These are phyloP conservation scores for Riptortus pedestris DNA, from an alignment of 1,140 invertebrate genomes.

Conservation along the genomic window DNA sequence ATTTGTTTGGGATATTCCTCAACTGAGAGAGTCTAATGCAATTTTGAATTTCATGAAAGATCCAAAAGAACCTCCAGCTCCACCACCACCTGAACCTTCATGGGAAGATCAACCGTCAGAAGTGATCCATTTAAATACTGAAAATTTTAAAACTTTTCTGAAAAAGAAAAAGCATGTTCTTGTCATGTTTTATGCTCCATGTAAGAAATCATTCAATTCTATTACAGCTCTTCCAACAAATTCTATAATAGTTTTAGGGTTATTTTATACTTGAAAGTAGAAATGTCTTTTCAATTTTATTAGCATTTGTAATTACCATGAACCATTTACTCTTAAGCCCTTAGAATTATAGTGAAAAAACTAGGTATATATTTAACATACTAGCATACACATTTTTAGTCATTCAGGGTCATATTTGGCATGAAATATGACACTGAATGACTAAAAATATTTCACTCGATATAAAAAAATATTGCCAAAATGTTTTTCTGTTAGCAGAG, in stretches of 20 bases:
- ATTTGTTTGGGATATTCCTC: constrained; percentile 60
- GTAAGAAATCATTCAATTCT: constrained; percentile 54
- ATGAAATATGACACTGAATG: too few species aligned
- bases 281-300: neutral
- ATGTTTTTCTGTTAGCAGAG: too few species aligned
- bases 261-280: constrained; percentile 20
- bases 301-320: neutral
- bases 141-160: constrained; percentile 55
- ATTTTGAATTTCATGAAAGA: constrained; percentile 75
- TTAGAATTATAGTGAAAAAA: too few species aligned
- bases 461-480: too few species aligned
- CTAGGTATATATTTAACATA: too few species aligned
- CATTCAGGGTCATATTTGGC: too few species aligned
- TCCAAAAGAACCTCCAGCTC: constrained; percentile 69
- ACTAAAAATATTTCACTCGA: too few species aligned
- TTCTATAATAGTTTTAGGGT: too few species aligned
- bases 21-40: constrained; percentile 60
- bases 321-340: too few species aligned
- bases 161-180: constrained; percentile 63
- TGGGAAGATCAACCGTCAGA: constrained; percentile 63
- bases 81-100: constrained; percentile 62
- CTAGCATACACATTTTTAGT: too few species aligned
- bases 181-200: constrained; percentile 86
- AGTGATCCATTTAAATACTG: constrained; percentile 62
- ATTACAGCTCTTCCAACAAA: too few species aligned